Evolutionary conservation across 2,797 vertebrate genomes (phyloP).

Genomic region (Channallabes apus): DNA sequence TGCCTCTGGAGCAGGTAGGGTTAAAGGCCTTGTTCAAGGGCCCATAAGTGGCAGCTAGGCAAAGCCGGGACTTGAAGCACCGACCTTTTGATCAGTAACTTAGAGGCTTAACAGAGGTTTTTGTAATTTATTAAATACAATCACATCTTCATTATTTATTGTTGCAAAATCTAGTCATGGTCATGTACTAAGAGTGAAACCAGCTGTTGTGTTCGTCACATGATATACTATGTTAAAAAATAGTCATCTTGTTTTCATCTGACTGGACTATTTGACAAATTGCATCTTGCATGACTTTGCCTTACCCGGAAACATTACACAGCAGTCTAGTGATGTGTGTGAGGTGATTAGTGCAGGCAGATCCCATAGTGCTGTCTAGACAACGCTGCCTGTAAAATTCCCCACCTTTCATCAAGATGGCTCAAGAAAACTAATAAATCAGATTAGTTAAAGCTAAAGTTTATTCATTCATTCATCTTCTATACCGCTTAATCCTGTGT

Average conservation of each 20-base stretch:
- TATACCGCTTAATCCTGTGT: too few species aligned
- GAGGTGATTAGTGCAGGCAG: conserved; percentile 24
- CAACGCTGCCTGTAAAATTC: background rate
- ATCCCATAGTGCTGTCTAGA: conserved; percentile 33
- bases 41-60: too few species aligned
- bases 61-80: too few species aligned
- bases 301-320: conserved; percentile 1
- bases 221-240: conserved; percentile 14
- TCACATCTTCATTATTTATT: background rate
- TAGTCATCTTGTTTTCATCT: background rate
- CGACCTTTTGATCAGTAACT: too few species aligned
- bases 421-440: background rate
- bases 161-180: background rate
- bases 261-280: conserved; percentile 27
- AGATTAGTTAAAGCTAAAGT: conserved; percentile 4
- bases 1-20: too few species aligned
- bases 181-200: background rate
- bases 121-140: background rate
- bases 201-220: background rate
- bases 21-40: too few species aligned
- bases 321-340: conserved; percentile 9
- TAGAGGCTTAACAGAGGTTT: background rate
- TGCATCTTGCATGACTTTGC: conserved; percentile 32
- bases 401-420: background rate
- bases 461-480: too few species aligned